Percentiles rank a stretch among this genome's conserved stretches.
Conservation (phyloP, 2,888 invertebrate genomes). For the Strigamia maritima region DNA sequence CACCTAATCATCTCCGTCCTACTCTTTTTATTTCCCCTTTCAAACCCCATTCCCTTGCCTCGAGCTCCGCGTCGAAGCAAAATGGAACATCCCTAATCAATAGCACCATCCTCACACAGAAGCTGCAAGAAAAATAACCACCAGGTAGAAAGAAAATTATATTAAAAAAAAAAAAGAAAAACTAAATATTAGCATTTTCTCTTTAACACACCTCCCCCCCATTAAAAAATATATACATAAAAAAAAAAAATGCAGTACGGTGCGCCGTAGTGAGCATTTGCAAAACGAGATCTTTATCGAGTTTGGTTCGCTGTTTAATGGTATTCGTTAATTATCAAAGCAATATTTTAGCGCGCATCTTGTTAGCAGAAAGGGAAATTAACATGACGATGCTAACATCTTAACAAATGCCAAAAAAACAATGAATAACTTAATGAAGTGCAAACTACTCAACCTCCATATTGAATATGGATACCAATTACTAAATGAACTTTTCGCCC, state of each 20-base stretch:
- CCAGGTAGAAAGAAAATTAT: not conserved
- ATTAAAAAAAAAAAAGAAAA: not conserved
- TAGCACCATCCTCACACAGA: not conserved
- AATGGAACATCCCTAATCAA: conserved; percentile 4
- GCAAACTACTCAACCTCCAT: not conserved
- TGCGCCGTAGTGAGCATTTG: too few species aligned
- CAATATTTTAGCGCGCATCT: too few species aligned
- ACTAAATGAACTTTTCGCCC: not conserved
- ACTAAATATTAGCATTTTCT: not conserved
- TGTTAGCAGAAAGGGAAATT: too few species aligned
- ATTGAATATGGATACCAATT: not conserved
- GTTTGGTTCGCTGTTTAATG: too few species aligned
- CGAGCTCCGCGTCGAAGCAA: not conserved
- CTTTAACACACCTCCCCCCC: not conserved
- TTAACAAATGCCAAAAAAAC: not conserved
- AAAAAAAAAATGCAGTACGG: too few species aligned
- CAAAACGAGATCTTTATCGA: too few species aligned
- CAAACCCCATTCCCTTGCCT: not conserved
- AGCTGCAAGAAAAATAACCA: not conserved
- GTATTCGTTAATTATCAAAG: too few species aligned
- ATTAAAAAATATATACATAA: too few species aligned
- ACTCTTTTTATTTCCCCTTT: not conserved
- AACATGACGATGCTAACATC: too few species aligned
- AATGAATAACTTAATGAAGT: not conserved
- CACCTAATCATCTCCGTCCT: not conserved